Percentiles rank a stretch among this genome's conserved stretches.
phyloP scores from a whole-genome alignment of 1,140 invertebrate genomes.

The Diachasma alloeum region DNA sequence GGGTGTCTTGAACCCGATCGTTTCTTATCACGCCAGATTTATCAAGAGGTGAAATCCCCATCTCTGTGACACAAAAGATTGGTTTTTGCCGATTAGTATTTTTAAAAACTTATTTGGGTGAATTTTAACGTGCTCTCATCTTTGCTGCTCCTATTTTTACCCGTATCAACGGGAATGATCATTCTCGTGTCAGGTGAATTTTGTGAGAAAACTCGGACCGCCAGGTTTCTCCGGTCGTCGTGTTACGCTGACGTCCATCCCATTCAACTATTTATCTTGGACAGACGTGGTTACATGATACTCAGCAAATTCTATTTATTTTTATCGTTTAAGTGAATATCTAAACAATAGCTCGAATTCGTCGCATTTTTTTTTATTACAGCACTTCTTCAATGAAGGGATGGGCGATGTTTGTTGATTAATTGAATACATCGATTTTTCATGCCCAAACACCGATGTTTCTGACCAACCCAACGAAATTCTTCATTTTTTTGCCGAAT shows the following conservation, averaged over 20 bases:
- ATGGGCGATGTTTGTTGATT: no score
- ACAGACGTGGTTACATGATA: background rate
- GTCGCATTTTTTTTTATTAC: no score
- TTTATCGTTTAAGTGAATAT: background rate
- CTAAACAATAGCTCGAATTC: background rate
- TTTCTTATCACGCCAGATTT: slow-evolving; percentile 13
- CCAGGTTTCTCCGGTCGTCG: slow-evolving; percentile 37
- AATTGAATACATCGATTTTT: no score
- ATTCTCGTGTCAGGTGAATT: slow-evolving; percentile 57
- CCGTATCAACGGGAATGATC: background rate
- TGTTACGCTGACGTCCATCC: slow-evolving; percentile 52
- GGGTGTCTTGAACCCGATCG: background rate
- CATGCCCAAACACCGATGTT: no score
- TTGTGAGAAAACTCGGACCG: slow-evolving; percentile 59
- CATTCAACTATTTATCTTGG: slow-evolving; percentile 10
- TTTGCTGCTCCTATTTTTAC: background rate
- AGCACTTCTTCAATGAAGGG: no score
- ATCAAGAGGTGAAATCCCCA: background rate
- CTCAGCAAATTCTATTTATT: background rate
- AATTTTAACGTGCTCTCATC: background rate
- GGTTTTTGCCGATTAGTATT: background rate
- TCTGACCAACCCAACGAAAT: no score
- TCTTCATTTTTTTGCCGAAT: no score
- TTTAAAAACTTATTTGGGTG: background rate
- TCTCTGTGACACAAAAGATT: background rate